phyloP scores from a whole-genome alignment of 2,888 invertebrate species.

The Protophormia terraenovae region DNA sequence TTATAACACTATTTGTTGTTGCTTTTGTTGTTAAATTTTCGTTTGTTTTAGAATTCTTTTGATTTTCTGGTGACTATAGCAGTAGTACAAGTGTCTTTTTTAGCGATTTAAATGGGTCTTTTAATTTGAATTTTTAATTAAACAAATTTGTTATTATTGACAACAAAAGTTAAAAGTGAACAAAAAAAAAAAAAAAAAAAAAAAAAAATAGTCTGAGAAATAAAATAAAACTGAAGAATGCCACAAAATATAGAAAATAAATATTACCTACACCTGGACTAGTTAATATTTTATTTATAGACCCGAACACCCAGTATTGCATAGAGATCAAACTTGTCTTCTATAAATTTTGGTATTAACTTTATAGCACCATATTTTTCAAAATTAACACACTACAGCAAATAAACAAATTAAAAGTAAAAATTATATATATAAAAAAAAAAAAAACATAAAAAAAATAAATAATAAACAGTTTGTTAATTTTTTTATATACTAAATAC shows the following conservation, averaged over 20 bases:
- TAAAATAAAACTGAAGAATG: background rate
- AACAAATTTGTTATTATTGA: constrained; percentile 66
- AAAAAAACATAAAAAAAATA: constrained; percentile 13
- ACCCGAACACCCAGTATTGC: background rate
- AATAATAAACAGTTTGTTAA: constrained; percentile 22
- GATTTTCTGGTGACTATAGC: background rate
- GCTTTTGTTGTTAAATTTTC: constrained; percentile 4
- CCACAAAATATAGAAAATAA: background rate
- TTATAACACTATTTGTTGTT: constrained; percentile 47
- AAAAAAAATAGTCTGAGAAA: background rate
- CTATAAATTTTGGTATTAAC: constrained; percentile 52
- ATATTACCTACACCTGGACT: background rate
- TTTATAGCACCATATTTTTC: constrained; percentile 44
- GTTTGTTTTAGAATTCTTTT: background rate
- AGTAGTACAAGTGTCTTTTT: constrained; percentile 58
- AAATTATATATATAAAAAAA: background rate
- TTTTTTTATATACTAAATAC: no score
- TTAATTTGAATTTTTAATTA: constrained; percentile 67
- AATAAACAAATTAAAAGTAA: background rate
- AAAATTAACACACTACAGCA: background rate
- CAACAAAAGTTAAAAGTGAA: constrained; percentile 21
- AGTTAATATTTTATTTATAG: background rate
- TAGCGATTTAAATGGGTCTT: constrained; percentile 63
- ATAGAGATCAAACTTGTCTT: constrained; percentile 5
- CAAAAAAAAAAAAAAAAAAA: constrained; percentile 4